These are phyloP conservation scores for Brachionus asplanchnoidis DNA, from an alignment of 1,140 invertebrate genomes.

Conservation along the genomic window DNA sequence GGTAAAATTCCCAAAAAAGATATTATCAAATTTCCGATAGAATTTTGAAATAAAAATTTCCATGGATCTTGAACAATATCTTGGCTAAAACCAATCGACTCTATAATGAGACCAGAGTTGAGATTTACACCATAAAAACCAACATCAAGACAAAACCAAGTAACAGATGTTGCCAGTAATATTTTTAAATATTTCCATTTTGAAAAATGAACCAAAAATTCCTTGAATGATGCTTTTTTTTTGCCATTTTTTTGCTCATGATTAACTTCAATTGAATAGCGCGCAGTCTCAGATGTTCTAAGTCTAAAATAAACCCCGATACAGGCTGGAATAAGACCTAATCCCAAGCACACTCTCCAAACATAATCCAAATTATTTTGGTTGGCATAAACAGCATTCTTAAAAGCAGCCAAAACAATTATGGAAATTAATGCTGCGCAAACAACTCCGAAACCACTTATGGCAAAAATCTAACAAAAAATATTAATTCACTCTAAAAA, in stretches of 20 bases:
- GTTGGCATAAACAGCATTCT: background rate
- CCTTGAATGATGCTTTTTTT: background rate
- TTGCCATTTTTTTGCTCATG: background rate
- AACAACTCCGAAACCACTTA: constrained; percentile 18
- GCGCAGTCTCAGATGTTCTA: background rate
- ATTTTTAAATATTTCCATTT: constrained; percentile 39
- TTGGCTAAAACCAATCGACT: constrained; percentile 6
- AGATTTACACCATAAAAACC: constrained; percentile 34
- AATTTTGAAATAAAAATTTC: constrained; percentile 28
- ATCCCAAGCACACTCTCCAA: constrained; percentile 9
- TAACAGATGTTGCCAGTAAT: background rate
- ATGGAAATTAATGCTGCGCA: background rate
- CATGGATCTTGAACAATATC: background rate
- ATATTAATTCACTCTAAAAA: background rate
- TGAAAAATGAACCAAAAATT: constrained; percentile 34
- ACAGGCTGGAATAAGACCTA: constrained; percentile 3
- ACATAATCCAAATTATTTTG: constrained; percentile 29
- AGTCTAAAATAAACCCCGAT: constrained; percentile 16
- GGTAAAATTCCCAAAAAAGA: constrained; percentile 32
- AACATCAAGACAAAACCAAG: constrained; percentile 37
- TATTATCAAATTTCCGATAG: constrained; percentile 37
- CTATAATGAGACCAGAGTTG: constrained; percentile 1
- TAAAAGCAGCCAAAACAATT: constrained; percentile 18
- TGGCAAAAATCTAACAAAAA: constrained; percentile 13
- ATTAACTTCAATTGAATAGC: background rate